These are phyloP conservation scores for Clarias laeviceps DNA, from an alignment of 2,797 vertebrate species.

Conservation along the genomic window DNA sequence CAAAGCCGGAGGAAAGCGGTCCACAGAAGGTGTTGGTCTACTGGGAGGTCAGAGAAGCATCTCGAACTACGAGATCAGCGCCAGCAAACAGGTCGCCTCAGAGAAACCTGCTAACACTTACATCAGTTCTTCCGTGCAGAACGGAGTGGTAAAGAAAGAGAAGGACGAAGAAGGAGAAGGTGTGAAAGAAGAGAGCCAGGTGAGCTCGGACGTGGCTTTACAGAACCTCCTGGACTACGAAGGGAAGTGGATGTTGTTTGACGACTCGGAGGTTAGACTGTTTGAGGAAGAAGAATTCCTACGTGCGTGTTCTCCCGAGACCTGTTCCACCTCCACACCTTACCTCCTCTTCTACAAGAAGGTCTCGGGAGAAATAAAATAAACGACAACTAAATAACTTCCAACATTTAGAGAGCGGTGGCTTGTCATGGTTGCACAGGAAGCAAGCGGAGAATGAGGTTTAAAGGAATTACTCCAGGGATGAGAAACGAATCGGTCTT, in stretches of 20 bases:
- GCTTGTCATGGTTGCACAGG: neutral
- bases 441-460: neutral
- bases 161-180: slow-evolving; percentile 39
- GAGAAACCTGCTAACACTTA: slow-evolving; percentile 70
- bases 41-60: slow-evolving; percentile 91
- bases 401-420: neutral
- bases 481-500: neutral
- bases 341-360: slow-evolving; percentile 96
- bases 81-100: slow-evolving; percentile 71
- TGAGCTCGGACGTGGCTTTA: slow-evolving; percentile 58
- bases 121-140: slow-evolving; percentile 54
- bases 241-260: slow-evolving; percentile 96
- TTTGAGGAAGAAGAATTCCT: slow-evolving; percentile 93
- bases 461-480: neutral
- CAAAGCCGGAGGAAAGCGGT: slow-evolving; percentile 85
- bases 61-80: slow-evolving; percentile 79
- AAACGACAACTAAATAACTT: neutral
- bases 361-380: slow-evolving; percentile 58
- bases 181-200: slow-evolving; percentile 17
- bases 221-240: slow-evolving; percentile 84
- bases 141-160: slow-evolving; percentile 50
- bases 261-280: slow-evolving; percentile 93
- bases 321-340: slow-evolving; percentile 89
- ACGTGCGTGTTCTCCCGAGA: slow-evolving; percentile 86
- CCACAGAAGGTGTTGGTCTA: slow-evolving; percentile 84